Evolutionary conservation across 2,888 invertebrate genomes (phyloP), one percentile per base, ranked within the genome.

Genomic region (Beris morrisii): DNA sequence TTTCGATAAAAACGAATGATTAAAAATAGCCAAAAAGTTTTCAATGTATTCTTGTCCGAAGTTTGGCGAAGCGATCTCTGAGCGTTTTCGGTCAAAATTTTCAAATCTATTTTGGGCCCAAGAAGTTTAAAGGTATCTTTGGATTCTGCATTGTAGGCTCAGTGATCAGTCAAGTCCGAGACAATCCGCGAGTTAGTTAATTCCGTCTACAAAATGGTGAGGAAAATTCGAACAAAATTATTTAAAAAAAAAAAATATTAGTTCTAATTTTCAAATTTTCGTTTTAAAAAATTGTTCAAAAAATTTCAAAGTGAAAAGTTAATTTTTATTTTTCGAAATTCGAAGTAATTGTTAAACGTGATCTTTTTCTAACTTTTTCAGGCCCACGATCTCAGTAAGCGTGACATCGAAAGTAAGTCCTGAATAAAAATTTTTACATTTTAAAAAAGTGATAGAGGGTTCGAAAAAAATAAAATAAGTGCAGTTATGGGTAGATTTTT

Each of bases 381-480:
- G 92, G 90, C 91, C 77, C 79, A 61, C 83, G 90, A 93, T 85
- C 87, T 93, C 82, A 89, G 88, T 84, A 88, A 89, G 84, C 90
- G 88, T 85, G 93, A 93, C 83, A 82, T 93, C 82, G 93, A 93
- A 87, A 91, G 93, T 93, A 85, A 93, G 93, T 92, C 84, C 73
- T 56, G 68, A 69, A 64, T 65, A 66, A 45, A 54, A 30, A 48
- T 61, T 64, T 28, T 58, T 61, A 53, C n/a, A 31, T 58, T 1
- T 46, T 46, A 5, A 31, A 22, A 55, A 55, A 4, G 32, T 46
- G 9, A 38, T 38, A 38, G 22, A 22, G 22, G 22, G 22, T 38
- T 38, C 9, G 9, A 38, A 38, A 38, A 38, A 38, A 38, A 38
- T 38, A 7, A 38, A 22, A 22, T 22, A 22, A 22, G 22, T 22